A percentile compares a stretch with the other conserved stretches of the same genome.
Evolutionary conservation across 37 sponge, comb jelly and placozoan species (phyloP).

Genomic region (Ianthella basta): DNA sequence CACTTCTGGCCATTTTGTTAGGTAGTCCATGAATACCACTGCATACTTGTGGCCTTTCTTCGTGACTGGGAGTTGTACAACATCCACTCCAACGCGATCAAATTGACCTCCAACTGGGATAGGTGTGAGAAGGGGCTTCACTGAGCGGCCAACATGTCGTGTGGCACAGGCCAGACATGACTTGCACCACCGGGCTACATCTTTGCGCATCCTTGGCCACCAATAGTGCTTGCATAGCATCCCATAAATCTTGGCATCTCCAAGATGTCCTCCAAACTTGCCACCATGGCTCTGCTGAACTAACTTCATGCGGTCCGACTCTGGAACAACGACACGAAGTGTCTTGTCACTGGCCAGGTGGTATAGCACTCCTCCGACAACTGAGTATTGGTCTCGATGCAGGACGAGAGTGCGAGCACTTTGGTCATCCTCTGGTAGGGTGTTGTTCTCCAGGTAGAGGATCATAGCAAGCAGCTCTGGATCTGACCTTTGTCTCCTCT

Average conservation of each 20-base stretch:
- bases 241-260: slow-evolving; percentile 14
- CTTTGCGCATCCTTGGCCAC: slow-evolving; percentile 49
- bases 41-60: slow-evolving; percentile 41
- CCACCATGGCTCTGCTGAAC: slow-evolving; percentile 40
- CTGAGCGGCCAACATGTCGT: slow-evolving; percentile 19
- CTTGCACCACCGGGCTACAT: slow-evolving; percentile 13
- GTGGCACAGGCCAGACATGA: slow-evolving; percentile 48
- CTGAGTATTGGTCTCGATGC: background rate
- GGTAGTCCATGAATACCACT: slow-evolving; percentile 58
- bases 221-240: slow-evolving; percentile 37
- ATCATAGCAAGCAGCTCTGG: slow-evolving; percentile 7
- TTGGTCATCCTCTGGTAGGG: slow-evolving; percentile 24
- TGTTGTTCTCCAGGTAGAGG: slow-evolving; percentile 8
- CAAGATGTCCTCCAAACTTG: slow-evolving; percentile 38
- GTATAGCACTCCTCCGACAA: slow-evolving; percentile 37
- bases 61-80: slow-evolving; percentile 37
- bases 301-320: background rate
- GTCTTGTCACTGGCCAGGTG: slow-evolving; percentile 3
- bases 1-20: slow-evolving; percentile 78
- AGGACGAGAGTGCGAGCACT: slow-evolving; percentile 3
- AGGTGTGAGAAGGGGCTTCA: slow-evolving; percentile 25
- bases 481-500: slow-evolving; percentile 23
- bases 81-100: slow-evolving; percentile 45
- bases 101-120: slow-evolving; percentile 55
- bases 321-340: slow-evolving; percentile 20